Percentiles rank a stretch among this genome's conserved stretches.
Evolutionary conservation across 2,113 vertebrate species (phyloP).

Genomic region (Sinocyclocheilus grahami): DNA sequence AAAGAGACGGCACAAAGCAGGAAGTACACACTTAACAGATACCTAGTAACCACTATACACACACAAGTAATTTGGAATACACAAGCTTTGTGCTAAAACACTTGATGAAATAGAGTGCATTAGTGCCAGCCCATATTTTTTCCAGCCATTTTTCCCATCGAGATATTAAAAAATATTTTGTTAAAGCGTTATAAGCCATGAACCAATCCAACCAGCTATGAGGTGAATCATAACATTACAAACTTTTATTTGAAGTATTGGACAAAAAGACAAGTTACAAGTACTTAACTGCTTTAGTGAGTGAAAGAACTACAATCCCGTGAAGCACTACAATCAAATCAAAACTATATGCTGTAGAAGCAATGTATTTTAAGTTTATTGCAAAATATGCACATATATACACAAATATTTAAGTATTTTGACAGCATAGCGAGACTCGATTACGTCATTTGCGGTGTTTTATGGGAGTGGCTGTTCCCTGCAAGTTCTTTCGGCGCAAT

Average conservation of each 20-base stretch:
- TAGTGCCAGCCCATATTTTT: neutral
- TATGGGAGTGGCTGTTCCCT: no score
- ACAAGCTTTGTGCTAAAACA: neutral
- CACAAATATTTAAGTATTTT: neutral
- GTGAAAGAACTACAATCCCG: neutral
- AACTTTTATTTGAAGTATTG: neutral
- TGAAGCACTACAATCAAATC: no score
- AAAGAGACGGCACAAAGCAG: conserved; percentile 19
- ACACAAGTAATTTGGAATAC: neutral
- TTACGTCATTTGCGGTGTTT: no score
- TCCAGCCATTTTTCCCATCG: neutral
- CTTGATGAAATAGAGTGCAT: neutral
- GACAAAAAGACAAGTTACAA: no score
- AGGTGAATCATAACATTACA: neutral
- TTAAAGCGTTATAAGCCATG: neutral
- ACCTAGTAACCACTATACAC: neutral
- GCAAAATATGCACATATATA: neutral
- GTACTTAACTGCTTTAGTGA: neutral
- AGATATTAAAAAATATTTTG: neutral
- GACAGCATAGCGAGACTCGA: no score
- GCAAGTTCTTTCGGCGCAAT: no score
- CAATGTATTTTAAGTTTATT: no score
- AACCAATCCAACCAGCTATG: neutral
- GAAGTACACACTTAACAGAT: conserved; percentile 26
- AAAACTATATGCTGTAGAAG: no score